Base-by-base conservation (phyloP, 2,113 vertebrate genomes). In the Scatophagus argus region DNA sequence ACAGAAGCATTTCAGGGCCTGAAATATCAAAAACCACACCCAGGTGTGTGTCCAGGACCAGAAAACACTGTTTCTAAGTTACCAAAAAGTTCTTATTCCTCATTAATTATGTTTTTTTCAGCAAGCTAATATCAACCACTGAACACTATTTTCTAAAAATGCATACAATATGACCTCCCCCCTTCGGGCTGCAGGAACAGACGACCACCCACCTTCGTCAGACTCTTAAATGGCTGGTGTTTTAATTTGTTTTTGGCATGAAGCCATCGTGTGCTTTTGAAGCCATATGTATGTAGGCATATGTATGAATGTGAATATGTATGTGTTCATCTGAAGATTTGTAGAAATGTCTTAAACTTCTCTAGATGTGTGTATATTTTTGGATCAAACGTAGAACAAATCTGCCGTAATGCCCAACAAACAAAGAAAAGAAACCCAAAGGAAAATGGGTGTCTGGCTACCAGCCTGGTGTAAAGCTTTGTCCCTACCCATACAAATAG, bases 301-400 rank as follows among this genome's bases (percentile, higher is more conserved):
- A 31, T 16, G 44, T 54, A 34, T 19, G n/a, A n/a, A 39, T 64
- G 32, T 34, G 25, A 49, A 25, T 56, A 6, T 12, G 31, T 2
- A 9, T n/a, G 23, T 10, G 23, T 21, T 3, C 36, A 29, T 59
- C 51, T 19, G 9, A n/a, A 36, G 3, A 46, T 54, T 27, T 43
- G n/a, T 3, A 17, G 7, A 25, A 27, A 2, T 21, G 6, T 60
- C 49, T 32, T 41, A 25, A 66, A n/a, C 7, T 32, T 43, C 19
- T 68, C 25, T 46, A 39, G 27, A 21, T 71, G 66, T 52, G 36
- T 25, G n/a, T 49, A 38, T 70, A 10, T 51, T 64, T 75, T 65
- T 60, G 27, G 4, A 27, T 51, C 11, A 4, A 60, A 25, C 36
- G 17, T 61, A 10, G 16, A 32, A 58, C 23, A 72, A 61, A 65